phyloP scores from a whole-genome alignment of 2,797 vertebrate species.

The Esox lucius region DNA sequence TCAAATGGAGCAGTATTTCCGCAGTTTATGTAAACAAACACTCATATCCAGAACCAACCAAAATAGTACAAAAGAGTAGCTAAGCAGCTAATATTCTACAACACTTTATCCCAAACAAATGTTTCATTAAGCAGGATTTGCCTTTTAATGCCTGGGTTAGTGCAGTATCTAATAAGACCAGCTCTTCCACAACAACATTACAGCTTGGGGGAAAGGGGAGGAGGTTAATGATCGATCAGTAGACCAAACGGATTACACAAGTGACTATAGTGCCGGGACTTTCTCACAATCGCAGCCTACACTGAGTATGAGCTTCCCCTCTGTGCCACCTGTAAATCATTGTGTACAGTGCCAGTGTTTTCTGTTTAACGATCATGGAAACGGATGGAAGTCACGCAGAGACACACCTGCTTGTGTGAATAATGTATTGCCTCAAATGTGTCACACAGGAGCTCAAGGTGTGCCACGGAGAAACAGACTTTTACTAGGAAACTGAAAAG shows the following conservation, averaged over 20 bases:
- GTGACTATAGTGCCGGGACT: too few species aligned
- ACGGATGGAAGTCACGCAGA: conserved; percentile 4
- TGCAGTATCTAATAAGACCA: conserved; percentile 1
- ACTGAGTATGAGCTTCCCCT: not conserved
- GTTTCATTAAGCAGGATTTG: too few species aligned
- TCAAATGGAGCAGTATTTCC: too few species aligned
- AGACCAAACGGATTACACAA: too few species aligned
- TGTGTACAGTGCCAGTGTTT: not conserved
- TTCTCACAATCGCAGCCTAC: not conserved
- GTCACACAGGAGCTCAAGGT: conserved; percentile 37
- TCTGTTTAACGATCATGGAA: not conserved
- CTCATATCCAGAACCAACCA: too few species aligned
- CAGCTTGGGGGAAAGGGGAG: too few species aligned
- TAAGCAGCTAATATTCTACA: conserved; percentile 19
- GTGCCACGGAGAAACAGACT: conserved; percentile 31
- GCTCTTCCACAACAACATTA: too few species aligned
- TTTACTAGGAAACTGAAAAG: conserved; percentile 24
- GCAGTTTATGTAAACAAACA: too few species aligned
- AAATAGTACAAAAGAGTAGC: not conserved
- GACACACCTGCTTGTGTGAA: not conserved
- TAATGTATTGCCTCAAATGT: not conserved
- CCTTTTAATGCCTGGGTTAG: too few species aligned
- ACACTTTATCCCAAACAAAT: too few species aligned
- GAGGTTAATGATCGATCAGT: too few species aligned
- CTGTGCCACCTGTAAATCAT: not conserved